Base-by-base conservation (phyloP, 2,888 invertebrate genomes). In the Carterocephalus palaemon region DNA sequence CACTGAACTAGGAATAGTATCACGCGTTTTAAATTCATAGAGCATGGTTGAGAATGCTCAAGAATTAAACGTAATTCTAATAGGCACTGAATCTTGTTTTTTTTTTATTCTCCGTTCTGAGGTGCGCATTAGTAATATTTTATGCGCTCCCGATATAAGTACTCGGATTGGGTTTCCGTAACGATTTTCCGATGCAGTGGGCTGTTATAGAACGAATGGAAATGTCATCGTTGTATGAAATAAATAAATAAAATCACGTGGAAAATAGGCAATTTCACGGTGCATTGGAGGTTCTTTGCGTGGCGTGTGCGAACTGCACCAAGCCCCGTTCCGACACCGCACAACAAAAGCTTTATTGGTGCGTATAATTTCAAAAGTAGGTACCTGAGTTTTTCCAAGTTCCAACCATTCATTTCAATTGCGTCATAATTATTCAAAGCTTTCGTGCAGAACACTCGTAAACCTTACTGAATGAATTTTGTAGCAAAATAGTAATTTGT, bases 241-340 rank as follows among this genome's bases (percentile, higher is more conserved):
- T 83, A 84, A 84, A 84, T 82, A 83, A 83, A 84, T 83, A 85
- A 83, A 82, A 79, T 82, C 83, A 80, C 67, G 80, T 75, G 81
- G 85, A 83, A 86, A 85, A 86, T 84, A 84, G 85, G 78, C 85
- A 83, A 86, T 86, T 86, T 86, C 79, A 84, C 84, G 83, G 80
- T 84, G 84, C 82, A 86, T 85, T 84, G 79, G 69, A 49, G 64
- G 74, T 75, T 78, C 83, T 84, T 81, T 79, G 77, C 77, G 73
- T 70, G 60, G 66, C 59, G 55, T 59, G 57, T 63, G 67, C 63
- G 60, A 51, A 56, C 54, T 70, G 70, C 58, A 60, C 68, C 69
- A 68, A 70, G 65, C 56, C 60, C 50, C 60, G 57, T 62, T n/a
- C n/a, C 69, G 57, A 62, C 67, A 66, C 67, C 61, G 69, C 64